Percentiles rank a stretch among this genome's conserved stretches.
These are phyloP conservation scores for Caloenas nicobarica DNA, from an alignment of 2,113 vertebrate genomes.

Conservation along the genomic window DNA sequence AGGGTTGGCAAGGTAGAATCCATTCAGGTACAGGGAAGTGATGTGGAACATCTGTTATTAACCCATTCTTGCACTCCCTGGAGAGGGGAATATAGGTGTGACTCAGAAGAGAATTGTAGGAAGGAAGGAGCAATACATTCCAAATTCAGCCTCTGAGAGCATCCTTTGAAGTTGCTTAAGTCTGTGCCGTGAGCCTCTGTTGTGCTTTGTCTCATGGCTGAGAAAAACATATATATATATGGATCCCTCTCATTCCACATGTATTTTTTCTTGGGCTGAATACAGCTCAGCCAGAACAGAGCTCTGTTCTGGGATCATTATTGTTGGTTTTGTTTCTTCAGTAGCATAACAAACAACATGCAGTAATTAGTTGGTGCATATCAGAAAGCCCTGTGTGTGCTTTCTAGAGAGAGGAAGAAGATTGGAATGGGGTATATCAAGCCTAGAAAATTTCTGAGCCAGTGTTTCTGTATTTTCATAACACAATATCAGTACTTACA, in stretches of 20 bases:
- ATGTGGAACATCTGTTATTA: background rate
- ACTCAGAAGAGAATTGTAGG: background rate
- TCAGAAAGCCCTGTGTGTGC: background rate
- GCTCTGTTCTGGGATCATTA: background rate
- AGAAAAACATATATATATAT: background rate
- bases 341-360: background rate
- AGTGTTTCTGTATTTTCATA: background rate
- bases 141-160: background rate
- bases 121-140: background rate
- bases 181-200: background rate
- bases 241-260: background rate
- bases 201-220: background rate
- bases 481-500: background rate
- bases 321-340: background rate
- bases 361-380: background rate
- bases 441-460: background rate
- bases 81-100: background rate
- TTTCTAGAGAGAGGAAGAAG: background rate
- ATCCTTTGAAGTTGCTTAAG: background rate
- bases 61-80: background rate
- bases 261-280: background rate
- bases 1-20: background rate
- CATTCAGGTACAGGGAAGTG: background rate
- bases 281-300: background rate
- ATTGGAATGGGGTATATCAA: background rate